Conservation (phyloP, 2,797 vertebrate genomes). For the Pseudochirops corinnae region DNA sequence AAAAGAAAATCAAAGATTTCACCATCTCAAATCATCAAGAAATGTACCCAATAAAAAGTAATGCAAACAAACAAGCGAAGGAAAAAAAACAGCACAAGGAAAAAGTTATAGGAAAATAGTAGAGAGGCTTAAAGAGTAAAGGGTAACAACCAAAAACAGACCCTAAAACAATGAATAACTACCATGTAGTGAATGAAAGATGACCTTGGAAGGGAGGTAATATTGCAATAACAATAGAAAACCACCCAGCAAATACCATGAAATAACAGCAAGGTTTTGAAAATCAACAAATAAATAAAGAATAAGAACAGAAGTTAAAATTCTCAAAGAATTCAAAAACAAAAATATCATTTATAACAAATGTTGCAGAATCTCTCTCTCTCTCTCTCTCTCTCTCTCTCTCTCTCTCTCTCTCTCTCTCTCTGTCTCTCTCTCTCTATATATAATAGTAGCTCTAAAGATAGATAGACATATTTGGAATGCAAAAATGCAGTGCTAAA, state of each 20-base stretch:
- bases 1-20: not conserved
- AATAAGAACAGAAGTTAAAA: not conserved
- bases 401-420: no score
- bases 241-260: not conserved
- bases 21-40: not conserved
- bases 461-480: not conserved
- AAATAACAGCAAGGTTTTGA: not conserved
- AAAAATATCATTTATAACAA: not conserved
- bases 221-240: not conserved
- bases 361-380: not conserved
- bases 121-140: not conserved
- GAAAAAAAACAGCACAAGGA: not conserved
- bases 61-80: not conserved
- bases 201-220: not conserved
- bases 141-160: not conserved
- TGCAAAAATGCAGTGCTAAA: not conserved
- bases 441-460: not conserved
- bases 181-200: not conserved
- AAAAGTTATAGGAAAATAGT: not conserved
- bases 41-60: not conserved
- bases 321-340: not conserved
- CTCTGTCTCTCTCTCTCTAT: no score
- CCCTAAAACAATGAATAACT: not conserved
- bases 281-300: not conserved
- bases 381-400: not conserved